Base-by-base conservation (phyloP, 2,113 vertebrate species). In the Burhinus bistriatus region DNA sequence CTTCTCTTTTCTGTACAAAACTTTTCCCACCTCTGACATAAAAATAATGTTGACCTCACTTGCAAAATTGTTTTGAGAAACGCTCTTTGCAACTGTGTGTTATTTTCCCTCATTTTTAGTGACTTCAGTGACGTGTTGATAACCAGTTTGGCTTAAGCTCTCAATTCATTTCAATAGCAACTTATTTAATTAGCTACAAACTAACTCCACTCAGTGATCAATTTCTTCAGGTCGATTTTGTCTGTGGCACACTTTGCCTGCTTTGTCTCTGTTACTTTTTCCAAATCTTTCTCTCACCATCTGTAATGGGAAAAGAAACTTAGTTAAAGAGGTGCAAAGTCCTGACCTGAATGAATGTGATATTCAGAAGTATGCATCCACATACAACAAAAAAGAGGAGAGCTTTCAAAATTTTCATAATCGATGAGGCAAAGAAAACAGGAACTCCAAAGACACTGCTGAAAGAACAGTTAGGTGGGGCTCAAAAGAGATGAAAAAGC, bases 401-500 rank as follows among this genome's bases (percentile, higher is more conserved):
- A 78, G 26, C 57, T 91, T 92, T 87, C 80, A 84, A 82, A 91
- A 89, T 62, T 73, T 89, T 76, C 23, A 2, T 87, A 87, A 71
- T 87, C 51, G 3, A 72, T 82, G 23, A n/a, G 40, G 20, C 72
- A 93, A 82, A 77, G 51, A 89, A 92, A 89, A 87, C 14, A 87
- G n/a, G 17, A 89, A 55, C 52, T 75, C 62, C 38, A 64, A 77
- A 90, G 38, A 89, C 86, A 59, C 11, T 75, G 23, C 44, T 2
- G 8, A 52, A 83, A 83, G 45, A 86, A 75, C 21, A 92, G 59
- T 87, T 71, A 89, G 21, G 7, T 71, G 29, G 29, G 13, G 29
- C 77, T 91, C 72, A 71, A 45, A 96, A 81, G 76, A 89, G 34
- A 65, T 93, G 26, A 95, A 95, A 83, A 79, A 84, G 30, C 34